Conservation (phyloP, 2,888 invertebrate species). For the Leptopilina myrica region DNA sequence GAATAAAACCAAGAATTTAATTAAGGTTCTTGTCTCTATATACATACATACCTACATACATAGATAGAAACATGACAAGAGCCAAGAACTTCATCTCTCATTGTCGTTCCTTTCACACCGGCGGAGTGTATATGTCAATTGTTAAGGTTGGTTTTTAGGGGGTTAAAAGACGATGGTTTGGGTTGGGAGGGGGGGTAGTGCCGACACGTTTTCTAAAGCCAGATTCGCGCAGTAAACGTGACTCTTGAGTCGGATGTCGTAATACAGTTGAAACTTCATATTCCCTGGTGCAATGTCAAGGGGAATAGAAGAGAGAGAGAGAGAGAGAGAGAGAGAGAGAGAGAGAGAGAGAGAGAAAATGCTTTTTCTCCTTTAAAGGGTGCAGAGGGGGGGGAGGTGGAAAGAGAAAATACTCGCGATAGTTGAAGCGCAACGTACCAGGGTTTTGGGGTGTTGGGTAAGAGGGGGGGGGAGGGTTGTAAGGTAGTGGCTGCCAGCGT, state of each 20-base stretch:
- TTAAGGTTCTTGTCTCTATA: no score
- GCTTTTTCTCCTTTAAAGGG: constrained; percentile 47
- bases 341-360: background rate
- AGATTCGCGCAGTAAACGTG: constrained; percentile 39
- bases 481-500: constrained; percentile 65
- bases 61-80: no score
- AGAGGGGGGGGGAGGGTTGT: constrained; percentile 50
- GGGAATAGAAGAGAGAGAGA: constrained; percentile 46
- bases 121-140: background rate
- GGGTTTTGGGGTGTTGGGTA: constrained; percentile 45
- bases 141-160: background rate
- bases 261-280: constrained; percentile 43
- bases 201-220: constrained; percentile 11
- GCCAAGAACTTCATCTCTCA: no score
- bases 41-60: no score
- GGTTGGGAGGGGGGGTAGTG: background rate
- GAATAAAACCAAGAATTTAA: no score
- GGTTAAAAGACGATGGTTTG: background rate
- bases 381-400: background rate
- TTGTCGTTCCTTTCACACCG: no score
- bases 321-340: background rate
- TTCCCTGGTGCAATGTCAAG: constrained; percentile 42
- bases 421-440: constrained; percentile 54
- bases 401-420: constrained; percentile 45
- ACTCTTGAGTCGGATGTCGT: constrained; percentile 40